These are phyloP conservation scores for Leptocoma aspasia DNA, from an alignment of 2,113 vertebrate genomes.

Conservation along the genomic window DNA sequence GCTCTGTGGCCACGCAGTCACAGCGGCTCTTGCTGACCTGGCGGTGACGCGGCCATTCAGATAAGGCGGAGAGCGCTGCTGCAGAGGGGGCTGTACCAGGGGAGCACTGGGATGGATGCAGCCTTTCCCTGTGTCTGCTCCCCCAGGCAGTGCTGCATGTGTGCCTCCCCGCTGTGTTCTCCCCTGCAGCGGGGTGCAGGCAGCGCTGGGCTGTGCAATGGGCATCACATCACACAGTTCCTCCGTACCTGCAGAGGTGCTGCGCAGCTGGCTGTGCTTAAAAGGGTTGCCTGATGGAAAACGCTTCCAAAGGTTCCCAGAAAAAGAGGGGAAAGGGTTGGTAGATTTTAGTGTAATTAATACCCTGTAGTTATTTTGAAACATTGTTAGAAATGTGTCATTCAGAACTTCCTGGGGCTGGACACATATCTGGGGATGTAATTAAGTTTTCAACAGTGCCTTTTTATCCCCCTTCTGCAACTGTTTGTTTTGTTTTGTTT, in stretches of 20 bases:
- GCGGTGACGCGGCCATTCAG: fast-evolving
- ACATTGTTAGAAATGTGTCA: background rate
- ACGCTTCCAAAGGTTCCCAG: background rate
- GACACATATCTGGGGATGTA: background rate
- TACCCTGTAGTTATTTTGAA: background rate
- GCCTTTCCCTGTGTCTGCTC: background rate
- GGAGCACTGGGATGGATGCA: fast-evolving
- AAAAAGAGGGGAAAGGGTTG: background rate
- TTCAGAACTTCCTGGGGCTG: background rate
- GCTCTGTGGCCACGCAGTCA: background rate
- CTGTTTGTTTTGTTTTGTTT: background rate
- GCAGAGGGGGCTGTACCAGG: background rate
- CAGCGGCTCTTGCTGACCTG: background rate
- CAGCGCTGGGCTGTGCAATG: fast-evolving
- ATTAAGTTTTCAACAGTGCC: background rate
- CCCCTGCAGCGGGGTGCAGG: fast-evolving
- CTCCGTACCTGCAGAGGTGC: fast-evolving
- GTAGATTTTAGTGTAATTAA: background rate
- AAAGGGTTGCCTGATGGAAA: background rate
- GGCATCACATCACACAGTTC: fast-evolving
- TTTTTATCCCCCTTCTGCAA: background rate
- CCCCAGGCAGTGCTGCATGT: fast-evolving
- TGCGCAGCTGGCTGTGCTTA: background rate
- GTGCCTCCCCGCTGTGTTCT: background rate
- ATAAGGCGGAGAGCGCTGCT: background rate